Evolutionary conservation across 2,797 vertebrate genomes (phyloP).

Genomic region (Fistularia commersonii): DNA sequence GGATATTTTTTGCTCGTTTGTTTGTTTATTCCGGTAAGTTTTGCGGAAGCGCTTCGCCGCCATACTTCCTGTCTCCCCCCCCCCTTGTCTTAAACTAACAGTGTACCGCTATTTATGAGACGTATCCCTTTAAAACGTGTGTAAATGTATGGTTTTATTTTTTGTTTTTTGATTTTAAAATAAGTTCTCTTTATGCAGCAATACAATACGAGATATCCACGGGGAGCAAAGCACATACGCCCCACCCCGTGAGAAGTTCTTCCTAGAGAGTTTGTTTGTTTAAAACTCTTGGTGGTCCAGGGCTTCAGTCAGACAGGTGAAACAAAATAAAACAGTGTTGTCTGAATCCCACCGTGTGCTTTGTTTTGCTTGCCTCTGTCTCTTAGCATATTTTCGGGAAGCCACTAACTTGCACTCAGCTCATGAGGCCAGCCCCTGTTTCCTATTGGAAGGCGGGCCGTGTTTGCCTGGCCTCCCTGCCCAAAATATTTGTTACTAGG

Average conservation of each 20-base stretch:
- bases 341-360: slow-evolving; percentile 47
- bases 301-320: slow-evolving; percentile 20
- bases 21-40: too few relatives aligned
- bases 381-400: slow-evolving; percentile 73
- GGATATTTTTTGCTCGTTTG: too few relatives aligned
- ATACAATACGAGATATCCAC: neutral
- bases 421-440: slow-evolving; percentile 71
- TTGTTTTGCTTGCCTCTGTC: slow-evolving; percentile 72
- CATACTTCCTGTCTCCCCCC: too few relatives aligned
- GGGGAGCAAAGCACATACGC: too few relatives aligned
- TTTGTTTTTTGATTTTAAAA: neutral
- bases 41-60: too few relatives aligned
- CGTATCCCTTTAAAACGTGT: neutral
- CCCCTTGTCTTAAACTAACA: too few relatives aligned
- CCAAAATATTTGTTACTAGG: slow-evolving; percentile 83
- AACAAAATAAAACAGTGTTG: slow-evolving; percentile 36
- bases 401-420: slow-evolving; percentile 61
- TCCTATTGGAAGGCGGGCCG: slow-evolving; percentile 72
- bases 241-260: slow-evolving; percentile 6
- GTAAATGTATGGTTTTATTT: neutral
- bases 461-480: slow-evolving; percentile 74
- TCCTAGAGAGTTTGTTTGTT: slow-evolving; percentile 41
- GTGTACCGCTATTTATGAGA: neutral
- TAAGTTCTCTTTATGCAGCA: neutral
- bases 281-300: slow-evolving; percentile 43